Evolutionary conservation across 2,113 vertebrate genomes (phyloP), one percentile per base, ranked within the genome.

Genomic region (Misgurnus anguillicaudatus): DNA sequence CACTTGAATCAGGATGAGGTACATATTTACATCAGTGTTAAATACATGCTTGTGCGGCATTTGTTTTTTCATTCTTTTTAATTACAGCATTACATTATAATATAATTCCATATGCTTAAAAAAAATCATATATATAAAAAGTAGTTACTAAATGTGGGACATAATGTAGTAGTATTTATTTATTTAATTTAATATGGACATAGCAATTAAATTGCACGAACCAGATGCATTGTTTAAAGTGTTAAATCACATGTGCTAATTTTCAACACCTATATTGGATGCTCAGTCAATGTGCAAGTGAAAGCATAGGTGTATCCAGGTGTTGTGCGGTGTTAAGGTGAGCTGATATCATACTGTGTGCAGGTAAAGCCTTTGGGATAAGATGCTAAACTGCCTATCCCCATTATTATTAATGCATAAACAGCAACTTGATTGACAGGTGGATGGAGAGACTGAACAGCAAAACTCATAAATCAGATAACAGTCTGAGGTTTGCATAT

Each of bases 391-490:
- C 36, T 36, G 9, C 6, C 31, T 60, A 38, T 47, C 69, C 68
- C 62, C 65, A 24, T 53, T 55, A 38, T 36, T 60, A 67, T 41
- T 45, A 73, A 62, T 65, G 39, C 55, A 45, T 5, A 42, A 47
- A 55, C 58, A 31, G 19, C 39, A 21, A 55, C 51, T 65, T 76
- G 74, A 76, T 76, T 70, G 51, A 11, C 66, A 51, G 71, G 78
- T 61, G 16, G 83, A 79, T 72, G 58, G 48, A 39, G 45, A 60
- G 39, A 57, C 16, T 17, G 16, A 75, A 83, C 78, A 48, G 41
- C 63, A 47, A 62, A 61, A 58, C 79, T 31, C 14, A 74, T 31
- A 70, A 75, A 81, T 75, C 83, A 81, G 83, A 84, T 79, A 75
- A 65, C 74, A 5, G 6, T 45, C 13, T 5, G 41, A 48, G 14